Base-by-base conservation (phyloP, 1,140 invertebrate species). In the Aphelinus atriplicis region DNA sequence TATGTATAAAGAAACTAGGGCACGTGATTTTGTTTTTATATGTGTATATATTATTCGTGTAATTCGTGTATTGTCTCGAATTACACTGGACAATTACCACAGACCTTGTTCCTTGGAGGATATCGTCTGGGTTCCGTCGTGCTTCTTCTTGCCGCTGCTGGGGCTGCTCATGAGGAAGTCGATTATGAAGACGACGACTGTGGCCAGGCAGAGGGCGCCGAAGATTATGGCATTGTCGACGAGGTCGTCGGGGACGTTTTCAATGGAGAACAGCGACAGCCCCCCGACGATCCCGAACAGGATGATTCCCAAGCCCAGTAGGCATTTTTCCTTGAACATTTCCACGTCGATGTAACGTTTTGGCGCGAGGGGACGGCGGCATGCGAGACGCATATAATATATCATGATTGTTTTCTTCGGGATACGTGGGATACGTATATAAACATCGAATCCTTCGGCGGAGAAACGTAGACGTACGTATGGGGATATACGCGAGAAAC, bases 151-250 rank as follows among this genome's bases (percentile, higher is more conserved):
- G 3, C 65, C 58, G 6, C 46, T 1, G 2, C 1, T 9, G 1
- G 69, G 69, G 0, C 81, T 77, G 0, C 81, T 77, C 81, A 88
- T 88, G 69, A 88, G 70, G 62, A 88, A 58, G 80, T 94, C 93
- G 26, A 91, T 81, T 3, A 94, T 88, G 84, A 94, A 93, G 2
- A 94, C 85, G 2, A 91, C 88, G 1, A 90, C 93, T 0, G 92
- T 92, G 5, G 92, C 72, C 4, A 94, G 83, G n/a, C 93, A 92
- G 3, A 94, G 84, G 7, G 90, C 89, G 1, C 93, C 93, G 9
- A 94, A 87, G 43, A 93, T 90, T 0, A 92, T 90, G 0, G 92
- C 92, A 82, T 94, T 94, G 77, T 92, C 92, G 3, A 93, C 85
- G 60, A 94, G 84, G 56, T 91, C 89, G 7, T 86, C 81, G 2